These are phyloP conservation scores for Platalea minor DNA, from an alignment of 2,797 vertebrate genomes.

Conservation along the genomic window DNA sequence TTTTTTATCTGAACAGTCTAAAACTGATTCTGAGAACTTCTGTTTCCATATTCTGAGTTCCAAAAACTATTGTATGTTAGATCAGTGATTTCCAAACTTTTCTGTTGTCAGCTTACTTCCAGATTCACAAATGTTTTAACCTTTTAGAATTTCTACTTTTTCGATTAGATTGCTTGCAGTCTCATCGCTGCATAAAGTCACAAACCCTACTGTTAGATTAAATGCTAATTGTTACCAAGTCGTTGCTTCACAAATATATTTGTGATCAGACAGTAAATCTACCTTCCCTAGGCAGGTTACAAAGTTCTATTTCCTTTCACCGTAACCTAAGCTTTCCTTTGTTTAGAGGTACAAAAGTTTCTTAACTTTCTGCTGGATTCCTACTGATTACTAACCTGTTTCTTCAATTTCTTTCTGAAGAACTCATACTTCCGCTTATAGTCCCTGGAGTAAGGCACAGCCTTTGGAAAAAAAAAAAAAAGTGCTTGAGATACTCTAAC, in stretches of 20 bases:
- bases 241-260: background rate
- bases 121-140: background rate
- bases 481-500: background rate
- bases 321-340: background rate
- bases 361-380: background rate
- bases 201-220: background rate
- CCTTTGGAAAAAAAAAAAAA: slow-evolving; percentile 70
- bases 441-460: slow-evolving; percentile 98
- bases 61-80: background rate
- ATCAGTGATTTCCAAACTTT: background rate
- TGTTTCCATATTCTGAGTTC: background rate
- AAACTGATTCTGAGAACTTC: background rate
- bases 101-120: background rate
- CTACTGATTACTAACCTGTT: slow-evolving; percentile 83
- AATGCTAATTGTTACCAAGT: background rate
- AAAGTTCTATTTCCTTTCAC: background rate
- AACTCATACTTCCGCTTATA: slow-evolving; percentile 98
- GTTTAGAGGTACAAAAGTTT: background rate
- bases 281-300: background rate
- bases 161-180: background rate
- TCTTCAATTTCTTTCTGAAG: slow-evolving; percentile 95
- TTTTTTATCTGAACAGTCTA: background rate
- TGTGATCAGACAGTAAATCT: background rate
- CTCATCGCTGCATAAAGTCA: background rate
- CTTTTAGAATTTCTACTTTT: background rate